Evolutionary conservation across 2,888 invertebrate species (phyloP).

Genomic region (Tetranychus truncatus): DNA sequence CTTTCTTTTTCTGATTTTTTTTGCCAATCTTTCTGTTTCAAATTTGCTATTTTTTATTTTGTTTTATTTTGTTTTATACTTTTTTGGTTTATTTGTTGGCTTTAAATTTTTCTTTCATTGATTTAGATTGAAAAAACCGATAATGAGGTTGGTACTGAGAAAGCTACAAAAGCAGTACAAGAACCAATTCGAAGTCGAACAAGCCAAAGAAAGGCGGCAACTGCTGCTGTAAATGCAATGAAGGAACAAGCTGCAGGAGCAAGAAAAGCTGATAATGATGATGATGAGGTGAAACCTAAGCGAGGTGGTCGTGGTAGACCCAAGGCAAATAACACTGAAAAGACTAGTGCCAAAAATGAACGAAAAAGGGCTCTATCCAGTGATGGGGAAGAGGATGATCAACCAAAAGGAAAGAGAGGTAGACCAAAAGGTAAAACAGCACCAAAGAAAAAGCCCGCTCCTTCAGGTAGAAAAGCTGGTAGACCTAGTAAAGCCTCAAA

Average conservation of each 20-base stretch:
- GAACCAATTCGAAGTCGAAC: constrained; percentile 1
- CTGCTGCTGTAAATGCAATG: background rate
- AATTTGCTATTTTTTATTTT: background rate
- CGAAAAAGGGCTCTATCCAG: background rate
- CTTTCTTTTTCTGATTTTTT: background rate
- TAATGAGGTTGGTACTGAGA: background rate
- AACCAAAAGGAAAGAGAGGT: background rate
- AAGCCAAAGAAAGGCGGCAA: background rate
- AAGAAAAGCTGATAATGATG: background rate
- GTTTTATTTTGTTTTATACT: background rate
- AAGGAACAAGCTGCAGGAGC: background rate
- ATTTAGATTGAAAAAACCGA: background rate
- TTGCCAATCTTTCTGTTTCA: background rate
- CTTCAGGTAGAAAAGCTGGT: background rate
- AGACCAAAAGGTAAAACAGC: background rate
- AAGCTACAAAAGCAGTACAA: background rate
- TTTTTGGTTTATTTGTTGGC: background rate
- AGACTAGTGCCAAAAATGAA: background rate
- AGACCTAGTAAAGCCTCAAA: background rate
- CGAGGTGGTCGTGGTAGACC: background rate
- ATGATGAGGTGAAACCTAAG: background rate
- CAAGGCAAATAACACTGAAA: background rate
- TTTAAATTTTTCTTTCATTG: background rate
- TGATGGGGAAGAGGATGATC: background rate
- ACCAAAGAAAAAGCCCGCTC: background rate